These are phyloP conservation scores for Octomys mimax DNA, from an alignment of 2,797 vertebrate species.

Conservation along the genomic window DNA sequence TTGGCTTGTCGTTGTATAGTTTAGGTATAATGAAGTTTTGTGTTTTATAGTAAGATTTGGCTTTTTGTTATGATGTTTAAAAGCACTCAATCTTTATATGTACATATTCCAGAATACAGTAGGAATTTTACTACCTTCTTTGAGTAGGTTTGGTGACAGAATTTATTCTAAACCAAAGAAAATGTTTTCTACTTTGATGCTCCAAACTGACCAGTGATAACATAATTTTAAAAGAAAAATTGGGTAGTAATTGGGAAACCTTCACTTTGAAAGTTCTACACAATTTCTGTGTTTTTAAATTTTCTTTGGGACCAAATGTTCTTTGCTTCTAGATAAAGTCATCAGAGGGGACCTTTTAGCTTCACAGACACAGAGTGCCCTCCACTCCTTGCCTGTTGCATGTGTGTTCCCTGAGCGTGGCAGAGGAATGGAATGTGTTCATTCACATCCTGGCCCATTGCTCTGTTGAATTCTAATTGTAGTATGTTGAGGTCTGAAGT, in stretches of 20 bases:
- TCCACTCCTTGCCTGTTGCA: neutral
- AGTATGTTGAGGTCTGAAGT: neutral
- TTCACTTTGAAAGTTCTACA: neutral
- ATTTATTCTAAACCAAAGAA: neutral
- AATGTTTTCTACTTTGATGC: neutral
- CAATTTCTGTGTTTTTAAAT: neutral
- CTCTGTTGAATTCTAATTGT: neutral
- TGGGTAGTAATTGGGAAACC: neutral
- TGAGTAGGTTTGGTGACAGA: neutral
- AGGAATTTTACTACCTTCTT: neutral
- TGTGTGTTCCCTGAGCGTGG: neutral
- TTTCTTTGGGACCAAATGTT: neutral
- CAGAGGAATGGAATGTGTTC: no score
- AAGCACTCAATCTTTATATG: neutral
- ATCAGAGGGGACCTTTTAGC: neutral
- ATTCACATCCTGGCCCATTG: neutral
- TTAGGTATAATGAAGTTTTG: constrained; percentile 5
- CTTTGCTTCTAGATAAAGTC: neutral
- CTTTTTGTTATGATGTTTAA: neutral
- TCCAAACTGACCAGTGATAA: neutral
- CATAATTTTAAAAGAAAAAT: neutral
- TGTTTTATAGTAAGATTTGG: neutral
- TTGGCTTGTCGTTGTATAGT: neutral
- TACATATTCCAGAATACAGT: neutral
- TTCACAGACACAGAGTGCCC: neutral